A percentile compares a stretch with the other conserved stretches of the same genome.
Conservation (phyloP, 2,888 invertebrate species). For the Drosophila nr. perissopoda region DNA sequence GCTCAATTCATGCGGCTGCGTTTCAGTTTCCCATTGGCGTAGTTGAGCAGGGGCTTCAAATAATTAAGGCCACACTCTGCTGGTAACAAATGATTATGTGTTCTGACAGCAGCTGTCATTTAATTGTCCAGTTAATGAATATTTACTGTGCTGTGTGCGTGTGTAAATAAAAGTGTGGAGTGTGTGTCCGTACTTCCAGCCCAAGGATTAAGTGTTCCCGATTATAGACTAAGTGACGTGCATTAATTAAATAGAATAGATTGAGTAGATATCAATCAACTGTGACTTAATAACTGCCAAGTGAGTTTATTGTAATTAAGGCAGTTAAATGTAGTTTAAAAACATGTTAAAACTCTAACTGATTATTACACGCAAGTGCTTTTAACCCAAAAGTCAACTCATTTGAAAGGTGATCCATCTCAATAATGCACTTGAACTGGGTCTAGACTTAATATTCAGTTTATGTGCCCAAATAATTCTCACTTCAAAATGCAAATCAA, state of each 20-base stretch:
- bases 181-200: background rate
- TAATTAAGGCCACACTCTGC: conserved; percentile 37
- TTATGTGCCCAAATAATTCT: conserved; percentile 3
- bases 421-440: conserved; percentile 22
- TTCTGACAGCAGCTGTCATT: conserved; percentile 37
- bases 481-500: conserved; percentile 12
- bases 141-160: conserved; percentile 33
- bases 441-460: conserved; percentile 19
- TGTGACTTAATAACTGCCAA: background rate
- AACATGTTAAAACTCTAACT: background rate
- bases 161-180: background rate
- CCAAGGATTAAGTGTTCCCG: conserved; percentile 12
- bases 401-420: background rate
- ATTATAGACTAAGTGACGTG: background rate
- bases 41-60: background rate
- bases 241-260: background rate
- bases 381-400: background rate
- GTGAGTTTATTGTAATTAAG: background rate
- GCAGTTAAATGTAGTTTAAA: background rate
- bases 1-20: background rate
- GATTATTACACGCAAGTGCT: background rate
- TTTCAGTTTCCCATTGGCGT: conserved; percentile 5
- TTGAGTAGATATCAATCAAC: too few species aligned
- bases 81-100: conserved; percentile 35
- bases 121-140: conserved; percentile 48